Conservation (phyloP, 2,113 vertebrate genomes). For the Psilopogon haemacephalus region DNA sequence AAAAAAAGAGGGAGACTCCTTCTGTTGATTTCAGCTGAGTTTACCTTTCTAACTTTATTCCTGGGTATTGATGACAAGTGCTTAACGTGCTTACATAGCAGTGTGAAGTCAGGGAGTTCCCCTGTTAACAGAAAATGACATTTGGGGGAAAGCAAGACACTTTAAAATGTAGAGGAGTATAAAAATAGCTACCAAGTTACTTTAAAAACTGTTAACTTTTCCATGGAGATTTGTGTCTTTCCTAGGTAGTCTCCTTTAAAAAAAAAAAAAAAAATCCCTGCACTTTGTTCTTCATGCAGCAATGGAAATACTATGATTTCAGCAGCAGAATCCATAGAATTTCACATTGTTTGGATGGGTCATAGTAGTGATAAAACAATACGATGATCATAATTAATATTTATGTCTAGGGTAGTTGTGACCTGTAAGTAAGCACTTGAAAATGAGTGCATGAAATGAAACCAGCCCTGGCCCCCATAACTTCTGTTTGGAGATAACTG, state of each 20-base stretch:
- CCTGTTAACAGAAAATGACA: not conserved
- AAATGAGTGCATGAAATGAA: not conserved
- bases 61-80: not conserved
- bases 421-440: not conserved
- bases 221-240: not conserved
- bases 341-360: not conserved
- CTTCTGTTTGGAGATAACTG: not conserved
- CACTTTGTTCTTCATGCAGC: not conserved
- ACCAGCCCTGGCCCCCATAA: not conserved
- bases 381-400: not conserved
- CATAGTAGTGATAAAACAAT: not conserved
- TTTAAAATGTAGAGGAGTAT: not conserved
- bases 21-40: not conserved
- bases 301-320: not conserved
- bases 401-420: not conserved
- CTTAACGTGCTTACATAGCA: not conserved
- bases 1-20: not conserved
- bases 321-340: not conserved
- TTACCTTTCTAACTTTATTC: not conserved
- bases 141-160: not conserved
- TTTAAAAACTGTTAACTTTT: not conserved
- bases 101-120: not conserved
- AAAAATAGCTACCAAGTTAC: not conserved
- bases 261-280: not conserved
- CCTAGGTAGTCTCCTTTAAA: not conserved